Percentiles rank a stretch among this genome's conserved stretches.
Conservation (phyloP, 2,797 vertebrate species). For the Catharus ustulatus region DNA sequence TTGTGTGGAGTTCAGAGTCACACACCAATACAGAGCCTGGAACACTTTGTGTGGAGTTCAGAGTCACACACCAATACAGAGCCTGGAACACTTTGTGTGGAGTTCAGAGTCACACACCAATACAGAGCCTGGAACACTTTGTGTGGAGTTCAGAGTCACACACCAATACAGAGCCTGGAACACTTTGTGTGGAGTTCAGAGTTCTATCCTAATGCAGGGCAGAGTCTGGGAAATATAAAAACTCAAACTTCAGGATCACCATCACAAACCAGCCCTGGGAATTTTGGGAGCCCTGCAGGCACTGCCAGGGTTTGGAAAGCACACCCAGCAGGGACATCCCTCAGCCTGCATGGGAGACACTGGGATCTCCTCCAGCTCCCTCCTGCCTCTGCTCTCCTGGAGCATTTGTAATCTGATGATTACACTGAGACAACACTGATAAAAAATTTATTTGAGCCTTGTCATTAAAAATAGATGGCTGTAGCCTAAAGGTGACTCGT, state of each 20-base stretch:
- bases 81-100: background rate
- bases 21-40: too few relatives aligned
- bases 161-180: background rate
- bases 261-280: background rate
- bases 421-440: background rate
- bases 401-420: background rate
- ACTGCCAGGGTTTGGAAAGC: background rate
- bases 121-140: background rate
- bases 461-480: constrained; percentile 7
- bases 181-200: background rate
- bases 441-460: background rate
- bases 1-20: background rate
- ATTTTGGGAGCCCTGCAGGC: background rate
- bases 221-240: background rate
- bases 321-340: background rate
- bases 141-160: background rate
- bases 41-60: background rate
- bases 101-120: background rate
- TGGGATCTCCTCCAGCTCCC: background rate
- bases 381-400: background rate
- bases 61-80: background rate
- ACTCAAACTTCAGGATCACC: background rate
- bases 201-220: background rate
- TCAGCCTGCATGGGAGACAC: background rate
- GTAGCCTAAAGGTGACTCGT: constrained; percentile 4